Conservation (phyloP, 2,888 invertebrate species). For the Troides helena region DNA sequence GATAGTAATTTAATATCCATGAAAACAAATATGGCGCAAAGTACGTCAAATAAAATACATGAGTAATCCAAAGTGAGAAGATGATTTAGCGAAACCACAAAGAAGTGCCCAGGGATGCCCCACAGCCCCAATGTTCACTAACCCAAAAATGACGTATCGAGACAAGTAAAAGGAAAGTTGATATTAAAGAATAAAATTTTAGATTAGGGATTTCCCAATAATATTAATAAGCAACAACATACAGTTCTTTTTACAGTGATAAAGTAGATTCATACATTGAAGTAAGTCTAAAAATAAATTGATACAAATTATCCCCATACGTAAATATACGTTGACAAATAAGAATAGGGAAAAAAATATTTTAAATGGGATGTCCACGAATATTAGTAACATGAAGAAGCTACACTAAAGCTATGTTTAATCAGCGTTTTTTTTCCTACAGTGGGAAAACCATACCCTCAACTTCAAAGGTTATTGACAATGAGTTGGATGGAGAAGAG, state of each 20-base stretch:
- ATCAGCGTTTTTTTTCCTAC: too few species aligned
- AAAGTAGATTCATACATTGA: neutral
- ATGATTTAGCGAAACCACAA: slow-evolving; percentile 2
- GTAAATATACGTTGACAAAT: neutral
- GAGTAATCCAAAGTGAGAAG: neutral
- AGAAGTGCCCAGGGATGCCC: slow-evolving; percentile 3
- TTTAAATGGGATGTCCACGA: neutral
- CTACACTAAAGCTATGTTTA: too few species aligned
- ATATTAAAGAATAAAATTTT: neutral
- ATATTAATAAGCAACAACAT: too few species aligned
- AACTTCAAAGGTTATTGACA: too few species aligned
- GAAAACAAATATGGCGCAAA: neutral
- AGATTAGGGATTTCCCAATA: neutral
- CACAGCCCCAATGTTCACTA: neutral
- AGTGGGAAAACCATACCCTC: too few species aligned
- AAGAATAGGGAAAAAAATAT: neutral
- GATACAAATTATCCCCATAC: neutral
- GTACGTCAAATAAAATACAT: neutral
- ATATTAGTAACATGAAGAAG: neutral
- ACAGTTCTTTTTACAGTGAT: too few species aligned
- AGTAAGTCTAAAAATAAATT: neutral
- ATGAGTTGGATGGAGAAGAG: too few species aligned
- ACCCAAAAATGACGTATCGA: neutral
- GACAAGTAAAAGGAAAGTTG: neutral
- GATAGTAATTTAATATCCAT: neutral